Percentiles rank a stretch among this genome's conserved stretches.
These are phyloP conservation scores for Hydrotaea diabolus DNA, from an alignment of 2,888 invertebrate species.

Conservation along the genomic window DNA sequence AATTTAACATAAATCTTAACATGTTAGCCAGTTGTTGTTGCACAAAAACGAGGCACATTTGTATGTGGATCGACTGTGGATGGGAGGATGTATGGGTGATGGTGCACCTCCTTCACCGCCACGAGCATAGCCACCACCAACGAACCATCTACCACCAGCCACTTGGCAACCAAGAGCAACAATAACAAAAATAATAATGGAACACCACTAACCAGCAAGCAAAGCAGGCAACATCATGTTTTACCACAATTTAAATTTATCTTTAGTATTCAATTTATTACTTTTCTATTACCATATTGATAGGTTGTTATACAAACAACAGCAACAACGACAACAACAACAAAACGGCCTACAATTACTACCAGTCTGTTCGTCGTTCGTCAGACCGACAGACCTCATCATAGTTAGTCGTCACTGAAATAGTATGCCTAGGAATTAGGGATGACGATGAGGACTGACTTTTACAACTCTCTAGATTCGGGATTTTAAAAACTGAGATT, in stretches of 20 bases:
- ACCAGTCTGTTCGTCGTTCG: too few relatives aligned
- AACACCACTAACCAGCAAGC: too few relatives aligned
- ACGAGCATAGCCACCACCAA: constrained; percentile 16
- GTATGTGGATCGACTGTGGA: constrained; percentile 32
- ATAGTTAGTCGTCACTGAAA: background rate
- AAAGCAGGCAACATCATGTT: constrained; percentile 40
- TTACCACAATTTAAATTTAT: constrained; percentile 65
- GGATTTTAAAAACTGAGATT: too few relatives aligned
- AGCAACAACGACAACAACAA: background rate
- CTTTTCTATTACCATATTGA: constrained; percentile 65
- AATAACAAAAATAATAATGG: too few relatives aligned
- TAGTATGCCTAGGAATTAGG: too few relatives aligned
- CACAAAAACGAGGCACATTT: constrained; percentile 16
- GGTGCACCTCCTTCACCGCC: background rate
- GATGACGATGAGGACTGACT: too few relatives aligned
- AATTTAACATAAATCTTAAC: constrained; percentile 64
- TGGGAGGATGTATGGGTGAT: background rate
- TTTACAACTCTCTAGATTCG: too few relatives aligned
- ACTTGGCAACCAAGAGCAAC: constrained; percentile 2
- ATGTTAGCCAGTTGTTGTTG: constrained; percentile 4
- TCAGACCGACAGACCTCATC: background rate
- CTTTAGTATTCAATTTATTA: constrained; percentile 67
- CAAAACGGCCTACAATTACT: constrained; percentile 36
- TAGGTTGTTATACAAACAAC: constrained; percentile 29
- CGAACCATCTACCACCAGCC: constrained; percentile 13